Evolutionary conservation across 2,888 invertebrate species (phyloP).

Genomic region (Parnassius smintheus): DNA sequence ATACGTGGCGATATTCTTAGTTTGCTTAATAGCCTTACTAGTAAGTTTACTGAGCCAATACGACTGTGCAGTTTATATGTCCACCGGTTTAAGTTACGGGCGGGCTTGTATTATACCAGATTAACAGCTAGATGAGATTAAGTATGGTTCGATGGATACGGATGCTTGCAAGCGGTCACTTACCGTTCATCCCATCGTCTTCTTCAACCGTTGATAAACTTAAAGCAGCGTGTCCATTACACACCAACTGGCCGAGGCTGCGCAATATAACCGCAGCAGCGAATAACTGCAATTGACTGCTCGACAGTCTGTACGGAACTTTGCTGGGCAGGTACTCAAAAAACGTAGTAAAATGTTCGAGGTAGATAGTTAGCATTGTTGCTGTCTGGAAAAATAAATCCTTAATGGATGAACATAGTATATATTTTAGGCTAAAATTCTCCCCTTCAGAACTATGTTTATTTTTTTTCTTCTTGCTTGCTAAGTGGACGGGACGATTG

Average conservation of each 20-base stretch:
- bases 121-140: too few relatives aligned
- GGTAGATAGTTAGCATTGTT: conserved; percentile 83
- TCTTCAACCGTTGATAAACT: conserved; percentile 47
- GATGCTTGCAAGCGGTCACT: conserved; percentile 1
- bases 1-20: too few relatives aligned
- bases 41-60: too few relatives aligned
- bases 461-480: too few relatives aligned
- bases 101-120: too few relatives aligned
- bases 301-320: conserved; percentile 50
- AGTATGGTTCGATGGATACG: too few relatives aligned
- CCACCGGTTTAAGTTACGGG: too few relatives aligned
- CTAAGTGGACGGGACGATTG: too few relatives aligned
- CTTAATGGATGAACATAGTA: not conserved
- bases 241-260: conserved; percentile 89
- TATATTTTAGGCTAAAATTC: too few relatives aligned
- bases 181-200: conserved; percentile 36
- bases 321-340: conserved; percentile 76
- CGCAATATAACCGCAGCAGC: conserved; percentile 86
- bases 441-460: too few relatives aligned
- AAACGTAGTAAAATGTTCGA: conserved; percentile 84
- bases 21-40: too few relatives aligned
- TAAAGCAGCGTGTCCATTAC: conserved; percentile 87
- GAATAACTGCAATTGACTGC: conserved; percentile 64
- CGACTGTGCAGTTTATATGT: too few relatives aligned
- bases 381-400: conserved; percentile 79